Evolutionary conservation across 2,888 invertebrate genomes (phyloP), one percentile per base, ranked within the genome.

Genomic region (Drosophila macrospina): DNA sequence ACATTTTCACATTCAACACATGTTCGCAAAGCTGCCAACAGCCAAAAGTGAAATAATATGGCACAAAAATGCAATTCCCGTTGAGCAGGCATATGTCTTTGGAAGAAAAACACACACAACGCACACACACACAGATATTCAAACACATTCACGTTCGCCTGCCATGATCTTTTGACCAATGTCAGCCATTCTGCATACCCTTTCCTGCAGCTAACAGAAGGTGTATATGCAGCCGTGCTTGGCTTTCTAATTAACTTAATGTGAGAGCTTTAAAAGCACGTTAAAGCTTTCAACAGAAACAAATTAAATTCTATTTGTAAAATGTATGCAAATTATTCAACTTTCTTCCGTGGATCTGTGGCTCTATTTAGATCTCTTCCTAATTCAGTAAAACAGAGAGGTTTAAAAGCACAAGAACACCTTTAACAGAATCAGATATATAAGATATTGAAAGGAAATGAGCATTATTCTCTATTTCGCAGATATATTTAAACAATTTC

Each of bases 11-110:
- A 20, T 20, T 20, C 50, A 69, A 69, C 74, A 74, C 61, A 74
- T 74, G 70, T 57, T 28, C 66, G 54, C 51, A 61, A 70, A 66
- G 51, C 55, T 16, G 44, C 39, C 41, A 34, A 32, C 62, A 65
- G 65, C 16, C 50, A 67, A 67, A 59, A 59, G 51, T 55, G 32
- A 51, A 48, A 62, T 44, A 69, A 74, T 61, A 47, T 24, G 32
- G 41, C 44, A 50, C 44, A 51, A 61, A 48, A 65, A 44, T 62
- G 72, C 52, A 72, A 56, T 64, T 72, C 24, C 13, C 30, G 47
- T 48, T 52, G 54, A 24, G 10, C 26, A 37, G 32, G n/a, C 37
- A 39, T 6, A 51, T 39, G 55, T 28, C 39, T 51, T 30, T 66
- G 65, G 50, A 36, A 41, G 44, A 56, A 13, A 24, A 6, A 50